Evolutionary conservation across 1,140 invertebrate species (phyloP).

Genomic region (Nephotettix cincticeps): DNA sequence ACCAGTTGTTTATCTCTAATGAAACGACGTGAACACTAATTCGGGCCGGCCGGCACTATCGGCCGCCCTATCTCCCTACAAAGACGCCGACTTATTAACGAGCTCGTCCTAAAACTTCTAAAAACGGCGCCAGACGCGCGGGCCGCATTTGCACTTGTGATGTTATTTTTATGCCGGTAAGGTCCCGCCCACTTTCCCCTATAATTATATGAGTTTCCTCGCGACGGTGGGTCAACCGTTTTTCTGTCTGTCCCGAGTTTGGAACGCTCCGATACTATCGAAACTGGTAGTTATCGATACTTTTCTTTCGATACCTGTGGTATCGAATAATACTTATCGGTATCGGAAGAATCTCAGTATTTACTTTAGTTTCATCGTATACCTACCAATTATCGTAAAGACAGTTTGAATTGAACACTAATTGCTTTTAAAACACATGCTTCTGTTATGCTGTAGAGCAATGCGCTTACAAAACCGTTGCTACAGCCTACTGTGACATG

Average conservation of each 20-base stretch:
- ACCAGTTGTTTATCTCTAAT: slow-evolving; percentile 25
- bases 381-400: too few species aligned
- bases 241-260: slow-evolving; percentile 21
- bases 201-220: slow-evolving; percentile 14
- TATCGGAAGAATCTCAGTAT: too few species aligned
- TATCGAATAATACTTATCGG: too few species aligned
- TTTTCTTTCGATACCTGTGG: too few species aligned
- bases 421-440: too few species aligned
- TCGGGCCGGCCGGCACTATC: slow-evolving; percentile 16
- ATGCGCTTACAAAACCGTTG: too few species aligned
- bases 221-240: slow-evolving; percentile 20
- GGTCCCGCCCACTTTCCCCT: slow-evolving; percentile 19
- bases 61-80: slow-evolving; percentile 14
- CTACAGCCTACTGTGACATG: too few species aligned
- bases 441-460: too few species aligned
- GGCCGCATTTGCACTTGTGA: slow-evolving; percentile 26
- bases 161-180: slow-evolving; percentile 17
- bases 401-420: too few species aligned
- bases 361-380: too few species aligned
- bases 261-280: too few species aligned
- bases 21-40: slow-evolving; percentile 25
- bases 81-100: slow-evolving; percentile 27
- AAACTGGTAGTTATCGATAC: too few species aligned
- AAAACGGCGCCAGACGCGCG: slow-evolving; percentile 22
- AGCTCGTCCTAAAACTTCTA: slow-evolving; percentile 24